Conservation (phyloP, 23 tunicate species). For the Trididemnum clinides region DNA sequence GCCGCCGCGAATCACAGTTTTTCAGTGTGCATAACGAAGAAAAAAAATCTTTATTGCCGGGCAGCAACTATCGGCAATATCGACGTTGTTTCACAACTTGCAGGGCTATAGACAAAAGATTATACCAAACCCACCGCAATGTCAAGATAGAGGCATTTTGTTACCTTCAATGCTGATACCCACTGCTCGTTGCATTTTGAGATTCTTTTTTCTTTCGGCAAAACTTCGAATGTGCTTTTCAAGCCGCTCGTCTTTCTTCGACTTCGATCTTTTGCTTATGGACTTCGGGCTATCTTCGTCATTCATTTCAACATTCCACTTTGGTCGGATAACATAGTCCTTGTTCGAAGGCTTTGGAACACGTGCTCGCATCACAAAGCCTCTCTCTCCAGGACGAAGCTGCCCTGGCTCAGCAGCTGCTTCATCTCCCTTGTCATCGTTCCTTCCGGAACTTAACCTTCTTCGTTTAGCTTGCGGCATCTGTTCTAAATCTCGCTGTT, state of each 20-base stretch:
- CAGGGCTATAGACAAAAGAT: background rate
- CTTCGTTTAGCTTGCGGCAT: conserved; percentile 93
- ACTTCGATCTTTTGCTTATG: conserved; percentile 41
- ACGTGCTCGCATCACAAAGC: conserved; percentile 94
- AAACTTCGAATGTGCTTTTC: conserved; percentile 83
- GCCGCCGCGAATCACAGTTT: too few relatives aligned
- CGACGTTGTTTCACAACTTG: background rate
- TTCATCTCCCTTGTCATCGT: conserved; percentile 1
- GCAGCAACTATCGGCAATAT: too few relatives aligned
- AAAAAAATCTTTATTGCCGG: too few relatives aligned
- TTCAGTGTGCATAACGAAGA: too few relatives aligned
- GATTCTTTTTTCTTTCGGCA: conserved; percentile 68
- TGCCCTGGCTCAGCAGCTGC: conserved; percentile 50
- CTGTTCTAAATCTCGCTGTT: conserved; percentile 90
- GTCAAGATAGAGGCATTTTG: conserved; percentile 69
- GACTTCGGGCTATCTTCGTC: conserved; percentile 51
- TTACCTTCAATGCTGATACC: conserved; percentile 91
- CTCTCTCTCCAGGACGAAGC: conserved; percentile 87
- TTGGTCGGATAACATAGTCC: conserved; percentile 95
- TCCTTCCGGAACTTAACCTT: conserved; percentile 54
- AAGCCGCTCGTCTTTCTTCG: conserved; percentile 76
- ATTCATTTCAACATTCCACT: conserved; percentile 79
- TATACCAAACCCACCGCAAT: background rate
- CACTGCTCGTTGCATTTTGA: conserved; percentile 85
- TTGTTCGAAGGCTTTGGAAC: conserved; percentile 95